Percentiles rank a stretch among this genome's conserved stretches.
Evolutionary conservation across 2,797 vertebrate genomes (phyloP).

Genomic region (Schizopygopsis malacanthus): DNA sequence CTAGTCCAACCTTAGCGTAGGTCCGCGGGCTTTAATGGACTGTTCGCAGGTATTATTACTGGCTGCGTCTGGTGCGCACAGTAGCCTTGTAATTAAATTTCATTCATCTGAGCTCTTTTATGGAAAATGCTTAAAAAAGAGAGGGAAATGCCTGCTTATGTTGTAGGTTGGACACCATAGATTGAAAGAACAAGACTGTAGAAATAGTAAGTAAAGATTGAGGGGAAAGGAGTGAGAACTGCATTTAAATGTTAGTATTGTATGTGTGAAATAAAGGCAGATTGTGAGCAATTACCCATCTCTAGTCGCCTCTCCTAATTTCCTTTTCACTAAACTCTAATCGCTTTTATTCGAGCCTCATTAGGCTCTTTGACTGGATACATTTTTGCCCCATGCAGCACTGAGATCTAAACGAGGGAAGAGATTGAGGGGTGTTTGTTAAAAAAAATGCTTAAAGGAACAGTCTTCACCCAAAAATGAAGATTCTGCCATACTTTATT

Average conservation of each 20-base stretch:
- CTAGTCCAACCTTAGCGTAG: not conserved
- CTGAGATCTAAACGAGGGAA: constrained; percentile 11
- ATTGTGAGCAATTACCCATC: constrained; percentile 23
- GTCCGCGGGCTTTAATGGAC: constrained; percentile 48
- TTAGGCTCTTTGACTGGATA: constrained; percentile 47
- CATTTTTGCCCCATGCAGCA: constrained; percentile 37
- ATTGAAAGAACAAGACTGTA: constrained; percentile 9
- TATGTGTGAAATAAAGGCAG: constrained; percentile 7
- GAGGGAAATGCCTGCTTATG: constrained; percentile 48
- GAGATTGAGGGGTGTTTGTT: constrained; percentile 13
- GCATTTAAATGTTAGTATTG: not conserved
- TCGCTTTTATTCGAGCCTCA: constrained; percentile 43
- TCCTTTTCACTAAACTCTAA: constrained; percentile 31
- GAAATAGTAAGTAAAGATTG: not conserved
- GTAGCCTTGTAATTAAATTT: constrained; percentile 59
- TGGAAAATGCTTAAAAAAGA: constrained; percentile 36
- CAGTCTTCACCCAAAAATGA: not conserved
- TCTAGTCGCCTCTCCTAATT: constrained; percentile 49
- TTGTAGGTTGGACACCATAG: constrained; percentile 35
- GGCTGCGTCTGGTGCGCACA: constrained; percentile 43
- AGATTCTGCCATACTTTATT: not conserved
- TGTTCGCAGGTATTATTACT: constrained; percentile 62
- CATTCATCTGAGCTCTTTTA: constrained; percentile 50
- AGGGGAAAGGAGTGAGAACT: not conserved
- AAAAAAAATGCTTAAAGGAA: constrained; percentile 2